phyloP scores from a whole-genome alignment of 2,888 invertebrate genomes.

The Epinotia brunnichana region DNA sequence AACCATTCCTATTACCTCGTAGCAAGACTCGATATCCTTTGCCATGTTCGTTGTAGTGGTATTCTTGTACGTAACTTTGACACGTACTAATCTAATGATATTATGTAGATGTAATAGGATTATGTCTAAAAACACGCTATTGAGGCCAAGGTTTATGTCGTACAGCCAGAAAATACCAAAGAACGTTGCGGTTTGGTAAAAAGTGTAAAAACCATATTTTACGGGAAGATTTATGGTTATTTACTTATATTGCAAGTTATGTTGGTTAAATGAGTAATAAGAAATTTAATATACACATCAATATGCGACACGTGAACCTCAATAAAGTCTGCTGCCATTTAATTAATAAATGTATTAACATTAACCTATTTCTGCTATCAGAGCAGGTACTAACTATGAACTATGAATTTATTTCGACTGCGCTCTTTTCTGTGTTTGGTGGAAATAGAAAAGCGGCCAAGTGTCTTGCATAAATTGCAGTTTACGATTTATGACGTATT shows the following conservation, averaged over 20 bases:
- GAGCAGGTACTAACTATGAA: neutral
- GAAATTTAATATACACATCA: neutral
- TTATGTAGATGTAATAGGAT: conserved; percentile 37
- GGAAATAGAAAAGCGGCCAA: no score
- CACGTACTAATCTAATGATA: conserved; percentile 41
- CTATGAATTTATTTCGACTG: no score
- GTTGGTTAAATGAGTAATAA: neutral
- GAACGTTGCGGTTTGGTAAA: neutral
- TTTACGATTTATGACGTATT: no score
- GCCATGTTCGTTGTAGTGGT: neutral
- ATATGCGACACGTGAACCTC: neutral
- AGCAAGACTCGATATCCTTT: conserved; percentile 1
- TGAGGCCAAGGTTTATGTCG: conserved; percentile 37
- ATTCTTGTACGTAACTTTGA: conserved; percentile 38
- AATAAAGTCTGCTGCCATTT: neutral
- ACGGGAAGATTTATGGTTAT: neutral
- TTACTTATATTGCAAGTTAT: neutral
- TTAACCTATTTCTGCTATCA: neutral
- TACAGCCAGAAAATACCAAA: conserved; percentile 25
- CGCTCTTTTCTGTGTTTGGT: no score
- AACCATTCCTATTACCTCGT: neutral
- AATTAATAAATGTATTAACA: neutral
- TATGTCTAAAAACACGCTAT: conserved; percentile 36
- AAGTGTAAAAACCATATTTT: conserved; percentile 3
- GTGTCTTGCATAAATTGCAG: no score